A percentile compares a stretch with the other conserved stretches of the same genome.
Conservation (phyloP, 2,888 invertebrate species). For the Dasypogon diadema region DNA sequence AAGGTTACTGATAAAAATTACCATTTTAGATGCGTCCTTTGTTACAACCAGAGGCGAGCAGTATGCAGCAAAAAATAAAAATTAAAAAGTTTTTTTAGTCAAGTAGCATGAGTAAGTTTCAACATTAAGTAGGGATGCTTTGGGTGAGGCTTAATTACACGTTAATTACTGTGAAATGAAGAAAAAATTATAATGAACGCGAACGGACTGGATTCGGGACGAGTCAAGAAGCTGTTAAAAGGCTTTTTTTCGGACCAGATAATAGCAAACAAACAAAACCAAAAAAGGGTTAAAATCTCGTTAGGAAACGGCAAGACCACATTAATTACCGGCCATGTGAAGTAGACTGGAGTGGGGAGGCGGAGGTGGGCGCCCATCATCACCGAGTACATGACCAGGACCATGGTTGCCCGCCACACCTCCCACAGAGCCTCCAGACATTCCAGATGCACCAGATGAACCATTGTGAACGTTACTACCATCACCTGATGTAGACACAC, state of each 20-base stretch:
- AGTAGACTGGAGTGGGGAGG: constrained; percentile 80
- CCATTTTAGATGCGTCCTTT: constrained; percentile 53
- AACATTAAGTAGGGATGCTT: constrained; percentile 32
- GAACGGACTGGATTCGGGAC: neutral
- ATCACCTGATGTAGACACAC: constrained; percentile 52
- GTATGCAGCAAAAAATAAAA: constrained; percentile 37
- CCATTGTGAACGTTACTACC: constrained; percentile 53
- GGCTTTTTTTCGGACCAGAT: constrained; percentile 8
- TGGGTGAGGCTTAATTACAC: constrained; percentile 35
- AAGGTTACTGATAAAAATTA: constrained; percentile 38
- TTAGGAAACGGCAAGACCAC: constrained; percentile 37
- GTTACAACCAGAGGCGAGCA: constrained; percentile 1
- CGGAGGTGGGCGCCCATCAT: constrained; percentile 79
- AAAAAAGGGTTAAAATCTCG: constrained; percentile 44
- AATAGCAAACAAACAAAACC: constrained; percentile 50
- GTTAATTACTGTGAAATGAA: constrained; percentile 23
- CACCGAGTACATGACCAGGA: constrained; percentile 61
- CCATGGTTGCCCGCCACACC: constrained; percentile 47
- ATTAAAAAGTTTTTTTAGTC: constrained; percentile 30
- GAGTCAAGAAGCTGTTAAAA: neutral
- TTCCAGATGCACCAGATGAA: constrained; percentile 53
- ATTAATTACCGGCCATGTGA: constrained; percentile 82
- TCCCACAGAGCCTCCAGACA: constrained; percentile 56
- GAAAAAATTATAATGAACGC: constrained; percentile 44
- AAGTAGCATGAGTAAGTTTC: neutral